These are phyloP conservation scores for Hycleus phaleratus DNA, from an alignment of 1,140 invertebrate species.

Conservation along the genomic window DNA sequence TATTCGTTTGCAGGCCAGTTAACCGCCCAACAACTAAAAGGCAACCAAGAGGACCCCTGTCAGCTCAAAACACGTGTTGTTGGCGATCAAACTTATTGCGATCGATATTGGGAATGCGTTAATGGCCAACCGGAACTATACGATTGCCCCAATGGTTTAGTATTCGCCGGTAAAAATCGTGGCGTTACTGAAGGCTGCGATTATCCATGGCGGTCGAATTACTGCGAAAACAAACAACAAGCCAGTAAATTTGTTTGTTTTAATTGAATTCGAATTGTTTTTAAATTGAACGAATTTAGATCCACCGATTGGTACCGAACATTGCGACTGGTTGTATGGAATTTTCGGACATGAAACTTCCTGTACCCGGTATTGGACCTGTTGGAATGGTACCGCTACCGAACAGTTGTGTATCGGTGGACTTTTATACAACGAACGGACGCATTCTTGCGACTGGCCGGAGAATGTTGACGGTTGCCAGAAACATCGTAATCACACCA, in stretches of 20 bases:
- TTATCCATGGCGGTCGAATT: constrained; percentile 81
- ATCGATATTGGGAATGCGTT: constrained; percentile 81
- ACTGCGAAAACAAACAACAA: constrained; percentile 70
- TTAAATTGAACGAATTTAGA: constrained; percentile 45
- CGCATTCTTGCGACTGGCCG: constrained; percentile 87
- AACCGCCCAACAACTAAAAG: constrained; percentile 33
- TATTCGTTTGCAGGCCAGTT: not conserved
- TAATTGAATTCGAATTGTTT: too few species aligned
- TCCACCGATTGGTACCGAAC: constrained; percentile 72
- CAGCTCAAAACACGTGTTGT: constrained; percentile 66
- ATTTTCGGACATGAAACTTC: constrained; percentile 90
- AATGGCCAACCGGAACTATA: constrained; percentile 69
- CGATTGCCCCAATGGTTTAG: constrained; percentile 84
- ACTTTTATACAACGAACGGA: constrained; percentile 81
- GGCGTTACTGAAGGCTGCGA: constrained; percentile 82
- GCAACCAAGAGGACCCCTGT: constrained; percentile 63
- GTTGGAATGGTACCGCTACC: constrained; percentile 88
- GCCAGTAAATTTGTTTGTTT: constrained; percentile 49
- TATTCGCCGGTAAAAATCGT: constrained; percentile 79
- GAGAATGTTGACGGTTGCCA: constrained; percentile 88
- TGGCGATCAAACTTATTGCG: constrained; percentile 72
- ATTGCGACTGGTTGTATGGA: constrained; percentile 88
- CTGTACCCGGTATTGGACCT: constrained; percentile 89
- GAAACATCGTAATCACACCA: constrained; percentile 75
- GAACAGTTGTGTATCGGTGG: constrained; percentile 91